Conservation (phyloP, 2,797 vertebrate species). For the Periophthalmus magnuspinnatus region DNA sequence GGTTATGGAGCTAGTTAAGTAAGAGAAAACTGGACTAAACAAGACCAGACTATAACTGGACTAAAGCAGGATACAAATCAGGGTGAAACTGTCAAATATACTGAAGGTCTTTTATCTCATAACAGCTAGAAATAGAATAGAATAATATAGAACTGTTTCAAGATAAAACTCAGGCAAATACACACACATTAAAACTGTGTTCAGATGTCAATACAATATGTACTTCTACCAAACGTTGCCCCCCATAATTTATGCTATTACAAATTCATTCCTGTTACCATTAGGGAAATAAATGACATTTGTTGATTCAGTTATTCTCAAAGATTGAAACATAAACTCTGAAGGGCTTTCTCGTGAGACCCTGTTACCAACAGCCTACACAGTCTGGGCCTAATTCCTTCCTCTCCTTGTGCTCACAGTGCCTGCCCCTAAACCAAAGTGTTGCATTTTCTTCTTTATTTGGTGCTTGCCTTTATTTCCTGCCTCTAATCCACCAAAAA, state of each 20-base stretch:
- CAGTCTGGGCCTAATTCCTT: constrained; percentile 17
- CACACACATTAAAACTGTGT: too few relatives aligned
- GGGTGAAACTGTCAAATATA: neutral
- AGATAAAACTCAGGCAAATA: too few relatives aligned
- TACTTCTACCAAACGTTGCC: neutral
- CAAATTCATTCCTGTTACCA: neutral
- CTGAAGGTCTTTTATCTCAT: neutral
- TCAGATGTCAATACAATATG: neutral
- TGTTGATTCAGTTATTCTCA: neutral
- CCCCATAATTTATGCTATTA: neutral
- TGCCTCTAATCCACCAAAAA: constrained; percentile 68
- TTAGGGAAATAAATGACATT: neutral
- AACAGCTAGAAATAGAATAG: too few relatives aligned
- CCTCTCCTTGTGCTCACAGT: constrained; percentile 16
- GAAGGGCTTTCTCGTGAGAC: neutral
- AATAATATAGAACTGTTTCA: too few relatives aligned
- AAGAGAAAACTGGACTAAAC: neutral
- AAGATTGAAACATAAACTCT: neutral
- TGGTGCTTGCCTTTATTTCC: constrained; percentile 71
- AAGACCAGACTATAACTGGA: neutral
- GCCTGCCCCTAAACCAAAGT: constrained; percentile 26
- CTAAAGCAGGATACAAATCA: neutral
- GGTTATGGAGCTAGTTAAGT: neutral
- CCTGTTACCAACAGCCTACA: neutral
- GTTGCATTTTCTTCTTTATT: constrained; percentile 76